Evolutionary conservation across 2,797 vertebrate genomes (phyloP).

Genomic region (Buphagus erythrorhynchus): DNA sequence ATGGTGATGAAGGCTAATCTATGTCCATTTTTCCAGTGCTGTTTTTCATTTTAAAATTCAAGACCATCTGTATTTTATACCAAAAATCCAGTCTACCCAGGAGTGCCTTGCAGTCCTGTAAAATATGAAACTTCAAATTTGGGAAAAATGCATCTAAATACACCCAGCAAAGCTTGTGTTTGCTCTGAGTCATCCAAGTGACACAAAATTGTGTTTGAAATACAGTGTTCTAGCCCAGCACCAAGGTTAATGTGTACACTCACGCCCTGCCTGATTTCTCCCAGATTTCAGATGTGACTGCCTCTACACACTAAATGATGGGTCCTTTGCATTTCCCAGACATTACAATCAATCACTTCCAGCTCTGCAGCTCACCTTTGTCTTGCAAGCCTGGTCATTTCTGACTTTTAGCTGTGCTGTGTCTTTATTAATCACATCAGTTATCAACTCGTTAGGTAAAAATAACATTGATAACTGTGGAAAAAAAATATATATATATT

Average conservation of each 20-base stretch:
- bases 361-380: not conserved
- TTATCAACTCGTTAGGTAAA: not conserved
- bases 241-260: slow-evolving; percentile 14
- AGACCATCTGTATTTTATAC: not conserved
- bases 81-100: not conserved
- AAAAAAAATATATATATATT: not conserved
- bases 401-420: not conserved
- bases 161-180: not conserved
- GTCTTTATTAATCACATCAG: not conserved
- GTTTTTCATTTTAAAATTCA: not conserved
- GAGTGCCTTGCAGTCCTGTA: not conserved
- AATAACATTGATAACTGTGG: not conserved
- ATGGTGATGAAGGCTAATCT: not conserved
- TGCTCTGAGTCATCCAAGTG: not conserved
- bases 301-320: not conserved
- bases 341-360: not conserved
- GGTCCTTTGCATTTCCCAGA: not conserved
- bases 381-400: not conserved
- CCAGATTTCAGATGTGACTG: not conserved
- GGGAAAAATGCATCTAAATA: not conserved
- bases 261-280: not conserved
- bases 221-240: not conserved
- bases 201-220: not conserved
- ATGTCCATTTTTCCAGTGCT: not conserved
- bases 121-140: not conserved